Evolutionary conservation across 1,140 invertebrate genomes (phyloP).

Genomic region (Brachionus angularis): DNA sequence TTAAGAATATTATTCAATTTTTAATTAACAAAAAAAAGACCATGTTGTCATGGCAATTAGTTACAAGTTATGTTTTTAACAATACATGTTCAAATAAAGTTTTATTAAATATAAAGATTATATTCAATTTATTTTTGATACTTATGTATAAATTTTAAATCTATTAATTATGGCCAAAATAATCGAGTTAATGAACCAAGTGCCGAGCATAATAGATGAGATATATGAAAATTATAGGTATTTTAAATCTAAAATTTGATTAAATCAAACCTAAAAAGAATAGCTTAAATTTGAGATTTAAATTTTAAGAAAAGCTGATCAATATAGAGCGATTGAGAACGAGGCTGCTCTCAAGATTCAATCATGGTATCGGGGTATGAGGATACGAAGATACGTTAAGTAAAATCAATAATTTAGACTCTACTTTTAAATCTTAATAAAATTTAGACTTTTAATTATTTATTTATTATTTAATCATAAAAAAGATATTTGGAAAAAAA

Average conservation of each 20-base stretch:
- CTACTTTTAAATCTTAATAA: neutral
- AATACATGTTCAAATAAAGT: too few relatives aligned
- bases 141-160: too few relatives aligned
- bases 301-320: slow-evolving; percentile 56
- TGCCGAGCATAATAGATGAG: slow-evolving; percentile 37
- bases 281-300: too few relatives aligned
- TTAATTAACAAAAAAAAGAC: too few relatives aligned
- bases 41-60: too few relatives aligned
- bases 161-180: slow-evolving; percentile 9
- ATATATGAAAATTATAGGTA: slow-evolving; percentile 33
- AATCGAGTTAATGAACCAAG: slow-evolving; percentile 30
- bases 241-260: neutral
- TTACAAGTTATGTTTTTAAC: too few relatives aligned
- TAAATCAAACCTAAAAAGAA: too few relatives aligned
- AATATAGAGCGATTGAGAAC: slow-evolving; percentile 50
- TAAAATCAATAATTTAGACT: slow-evolving; percentile 46
- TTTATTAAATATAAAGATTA: too few relatives aligned
- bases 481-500: slow-evolving; percentile 51
- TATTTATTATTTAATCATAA: slow-evolving; percentile 43
- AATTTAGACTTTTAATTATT: too few relatives aligned
- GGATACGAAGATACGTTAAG: slow-evolving; percentile 51
- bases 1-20: too few relatives aligned
- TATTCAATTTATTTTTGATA: too few relatives aligned
- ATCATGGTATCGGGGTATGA: slow-evolving; percentile 52
- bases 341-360: slow-evolving; percentile 52